Evolutionary conservation across 92 coral and sea anemone species (phyloP), one percentile per base, ranked within the genome.

Genomic region (Bergia puertoricense): DNA sequence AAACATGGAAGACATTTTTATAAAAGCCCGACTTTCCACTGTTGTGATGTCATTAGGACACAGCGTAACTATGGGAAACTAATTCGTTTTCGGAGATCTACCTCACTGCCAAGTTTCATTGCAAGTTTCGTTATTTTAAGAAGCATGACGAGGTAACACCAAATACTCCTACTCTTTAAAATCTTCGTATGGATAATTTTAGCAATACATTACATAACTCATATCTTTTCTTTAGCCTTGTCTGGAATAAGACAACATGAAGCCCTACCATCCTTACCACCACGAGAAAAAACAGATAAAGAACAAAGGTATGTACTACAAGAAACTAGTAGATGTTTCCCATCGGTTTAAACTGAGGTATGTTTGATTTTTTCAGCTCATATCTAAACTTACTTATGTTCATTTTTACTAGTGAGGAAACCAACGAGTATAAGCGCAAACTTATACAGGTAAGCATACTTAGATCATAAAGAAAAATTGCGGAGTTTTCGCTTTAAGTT

Each of bases 221-320:
- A 43, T 86, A 54, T 16, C 39, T 16, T 40, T 65, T 38, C 81
- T 66, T 40, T 87, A 91, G 96, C 91, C 40, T 86, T 93, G 82
- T 85, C 92, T n/a, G 98, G 99, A 40, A 90, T 93, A 20, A 81
- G 98, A 78, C 97, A 92, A 86, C 93, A 94, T 62, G 99, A 92
- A n/a, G 87, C 85, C 37, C 90, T 95, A 0, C 98, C 99, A 42
- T 81, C 90, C 65, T 59, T 93, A 44, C 96, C 98, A 0, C 96
- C 93, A 45, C 86, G 90, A 77, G 69, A 85, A 81, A 74, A 77
- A 39, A 78, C 86, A 20, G 92, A 93, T 44, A 86, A 91, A 54
- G 79, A 85, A 20, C 95, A 81, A 42, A 94, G 93, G 96, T 94
- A 56, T 43, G 71, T 3, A 18, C 20, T 37, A 22, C 56, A 10